A percentile compares a stretch with the other conserved stretches of the same genome.
Conservation (phyloP, 1,140 invertebrate genomes). For the Drosophila kurseongensis region DNA sequence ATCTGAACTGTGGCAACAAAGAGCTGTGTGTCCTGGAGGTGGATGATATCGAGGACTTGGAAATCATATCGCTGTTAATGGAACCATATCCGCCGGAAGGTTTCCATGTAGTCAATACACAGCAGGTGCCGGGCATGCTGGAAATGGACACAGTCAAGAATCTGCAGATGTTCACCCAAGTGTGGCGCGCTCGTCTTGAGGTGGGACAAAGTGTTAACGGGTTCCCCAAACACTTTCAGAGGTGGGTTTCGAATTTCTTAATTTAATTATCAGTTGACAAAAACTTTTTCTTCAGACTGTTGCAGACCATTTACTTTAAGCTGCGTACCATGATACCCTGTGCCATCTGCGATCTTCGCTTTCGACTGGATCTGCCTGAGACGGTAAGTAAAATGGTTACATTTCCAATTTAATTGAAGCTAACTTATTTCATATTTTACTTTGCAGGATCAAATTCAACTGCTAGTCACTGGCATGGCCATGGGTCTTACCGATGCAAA, state of each 20-base stretch:
- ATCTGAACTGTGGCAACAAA: conserved; percentile 91
- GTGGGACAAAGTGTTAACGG: conserved; percentile 87
- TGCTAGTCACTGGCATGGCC: conserved; percentile 91
- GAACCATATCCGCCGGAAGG: conserved; percentile 91
- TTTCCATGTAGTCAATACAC: conserved; percentile 94
- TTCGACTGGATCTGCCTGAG: conserved; percentile 92
- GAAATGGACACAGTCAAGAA: conserved; percentile 89
- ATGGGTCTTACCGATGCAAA: conserved; percentile 88
- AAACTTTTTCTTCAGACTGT: conserved; percentile 64
- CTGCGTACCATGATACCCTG: conserved; percentile 93
- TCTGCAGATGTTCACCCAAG: conserved; percentile 95
- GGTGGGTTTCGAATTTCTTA: conserved; percentile 32
- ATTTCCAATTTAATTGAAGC: neutral
- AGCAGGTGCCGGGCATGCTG: conserved; percentile 90
- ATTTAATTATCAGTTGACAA: neutral
- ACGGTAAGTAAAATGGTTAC: conserved; percentile 81
- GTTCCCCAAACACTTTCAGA: conserved; percentile 87
- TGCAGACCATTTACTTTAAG: conserved; percentile 94
- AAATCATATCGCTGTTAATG: conserved; percentile 91
- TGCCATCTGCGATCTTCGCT: conserved; percentile 91
- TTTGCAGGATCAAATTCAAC: conserved; percentile 93
- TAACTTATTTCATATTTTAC: neutral
- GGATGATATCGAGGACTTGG: conserved; percentile 94
- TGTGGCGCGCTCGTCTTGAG: conserved; percentile 90
- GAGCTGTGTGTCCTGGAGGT: conserved; percentile 94